Evolutionary conservation across 2,888 invertebrate species (phyloP), one percentile per base, ranked within the genome.

Genomic region (Pterostichus niger): DNA sequence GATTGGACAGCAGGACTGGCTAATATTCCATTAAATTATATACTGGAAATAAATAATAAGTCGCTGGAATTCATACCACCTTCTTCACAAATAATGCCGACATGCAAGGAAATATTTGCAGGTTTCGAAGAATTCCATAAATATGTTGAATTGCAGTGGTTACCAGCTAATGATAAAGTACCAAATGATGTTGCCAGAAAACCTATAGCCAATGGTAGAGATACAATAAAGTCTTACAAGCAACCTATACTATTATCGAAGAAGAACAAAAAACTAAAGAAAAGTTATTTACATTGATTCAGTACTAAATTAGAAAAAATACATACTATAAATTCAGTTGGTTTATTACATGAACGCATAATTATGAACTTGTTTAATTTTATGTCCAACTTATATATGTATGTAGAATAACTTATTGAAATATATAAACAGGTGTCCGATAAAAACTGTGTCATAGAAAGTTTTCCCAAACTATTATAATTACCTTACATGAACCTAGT

Each of bases 1-100:
- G 95, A 95, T 86, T 95, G 93, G 88, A 93, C 93, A 0, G 92
- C 92, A 86, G 91, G 86, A 0, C 89, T 90, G 7, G 90, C 90
- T 0, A 92, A 92, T 0, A 91, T 93, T 73, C 92, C 92, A 0
- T 88, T 94, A 10, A 87, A 93, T 0, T 94, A 93, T 84, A 94
- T 94, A 3, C 91, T 93, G 86, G 94, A 95, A 88, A 15, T 71
- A 15, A 40, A 17, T 11, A 71, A 9, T 17, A 71, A 24, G 3
- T 24, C 24, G 1, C 1, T 24, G 24, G 24, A 24, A 24, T 94
- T 94, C 87, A 89, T 93, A 85, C 89, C 93, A 0, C 88, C 91
- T 3, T 90, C 92, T 0, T 86, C 86, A 0, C 90, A 91, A 83
- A 94, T 94, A 84, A 85, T 89, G 49, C 90, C 91, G n/a, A 91